Evolutionary conservation across 1,140 invertebrate genomes (phyloP), one percentile per base, ranked within the genome.

Genomic region (Brachionus rubens): DNA sequence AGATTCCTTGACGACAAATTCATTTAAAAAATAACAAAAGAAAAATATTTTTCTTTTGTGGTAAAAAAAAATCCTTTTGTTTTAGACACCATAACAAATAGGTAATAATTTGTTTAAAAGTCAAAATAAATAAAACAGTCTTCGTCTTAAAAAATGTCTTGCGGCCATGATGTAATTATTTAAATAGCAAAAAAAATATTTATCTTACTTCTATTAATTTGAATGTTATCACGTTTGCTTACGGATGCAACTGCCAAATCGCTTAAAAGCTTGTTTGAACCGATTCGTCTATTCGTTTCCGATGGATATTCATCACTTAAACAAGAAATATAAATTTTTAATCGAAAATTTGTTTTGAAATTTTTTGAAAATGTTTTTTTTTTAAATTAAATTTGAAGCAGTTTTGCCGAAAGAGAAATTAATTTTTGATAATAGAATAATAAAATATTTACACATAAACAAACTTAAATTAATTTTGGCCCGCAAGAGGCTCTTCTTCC

Each of bases 191-290:
- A 36, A 36, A 36, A 59, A 59, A 36, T 16, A 46, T 30, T 30
- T 65, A 41, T 43, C 59, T 43, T 65, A 65, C 59, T 30, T 65
- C 19, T 43, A 24, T 65, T 21, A 43, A 16, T 65, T 14, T 36
- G 59, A 24, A 10, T 19, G 26, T 43, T 24, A 2, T 65, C 43
- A 46, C 43, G 36, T 43, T 65, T 65, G 21, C 16, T 43, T 24
- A 72, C 19, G 2, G 68, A 72, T 19, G 68, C 46, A 72, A 72
- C 68, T 21, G 68, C 68, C 36, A 72, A 24, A 54, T 72, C 68
- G 28, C 68, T 72, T 19, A 72, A 28, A 50, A 72, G 68, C 14
- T 12, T 72, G 28, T 72, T 72, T 2, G 68, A 72, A 54, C 68
- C 68, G 24, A 72, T 72, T 72, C 68, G 30, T 50, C 19, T 21